Conservation (phyloP, 2,797 vertebrate genomes). For the Spondyliosoma cantharus region DNA sequence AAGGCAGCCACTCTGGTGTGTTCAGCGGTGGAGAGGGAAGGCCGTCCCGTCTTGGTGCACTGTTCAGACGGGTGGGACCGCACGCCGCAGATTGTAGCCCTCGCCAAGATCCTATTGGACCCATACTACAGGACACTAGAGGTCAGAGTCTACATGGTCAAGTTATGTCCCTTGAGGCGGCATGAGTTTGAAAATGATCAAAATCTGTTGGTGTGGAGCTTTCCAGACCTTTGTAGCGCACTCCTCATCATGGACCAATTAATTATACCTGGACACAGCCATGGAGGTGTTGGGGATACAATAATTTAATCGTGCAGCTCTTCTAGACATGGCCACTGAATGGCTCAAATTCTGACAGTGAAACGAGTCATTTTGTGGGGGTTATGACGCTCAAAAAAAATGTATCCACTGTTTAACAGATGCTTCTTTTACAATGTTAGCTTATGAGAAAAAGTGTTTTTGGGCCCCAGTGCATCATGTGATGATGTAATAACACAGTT, state of each 20-base stretch:
- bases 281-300: too few species aligned
- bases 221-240: background rate
- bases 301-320: too few species aligned
- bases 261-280: too few species aligned
- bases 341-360: too few species aligned
- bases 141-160: slow-evolving; percentile 74
- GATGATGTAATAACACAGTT: too few species aligned
- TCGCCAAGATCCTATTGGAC: slow-evolving; percentile 95
- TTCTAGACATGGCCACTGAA: too few species aligned
- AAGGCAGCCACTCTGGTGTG: slow-evolving; percentile 96
- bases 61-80: slow-evolving; percentile 99
- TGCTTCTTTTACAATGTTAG: too few species aligned
- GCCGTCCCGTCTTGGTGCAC: slow-evolving; percentile 95
- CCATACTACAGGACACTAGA: slow-evolving; percentile 98
- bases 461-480: too few species aligned
- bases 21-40: slow-evolving; percentile 93
- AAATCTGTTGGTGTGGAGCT: background rate
- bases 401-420: too few species aligned
- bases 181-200: background rate
- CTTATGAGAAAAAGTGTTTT: too few species aligned
- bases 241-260: background rate
- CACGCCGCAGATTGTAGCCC: slow-evolving; percentile 95
- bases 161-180: background rate
- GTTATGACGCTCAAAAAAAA: too few species aligned
- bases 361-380: too few species aligned